Evolutionary conservation across 1,140 invertebrate genomes (phyloP), one percentile per base, ranked within the genome.

Genomic region (Venustaconcha ellipsiformis): DNA sequence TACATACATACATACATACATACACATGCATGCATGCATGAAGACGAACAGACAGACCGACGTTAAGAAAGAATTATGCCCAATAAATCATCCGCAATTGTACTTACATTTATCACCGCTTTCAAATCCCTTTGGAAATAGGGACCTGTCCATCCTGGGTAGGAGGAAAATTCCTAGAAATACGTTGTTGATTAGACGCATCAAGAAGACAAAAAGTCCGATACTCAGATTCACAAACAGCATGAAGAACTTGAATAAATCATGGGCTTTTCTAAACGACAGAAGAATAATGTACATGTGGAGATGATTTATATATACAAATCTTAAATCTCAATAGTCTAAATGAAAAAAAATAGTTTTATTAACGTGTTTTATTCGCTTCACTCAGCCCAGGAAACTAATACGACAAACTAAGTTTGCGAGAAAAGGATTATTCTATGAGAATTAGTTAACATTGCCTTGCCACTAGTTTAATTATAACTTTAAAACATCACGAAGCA

Each of bases 171-270:
- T 58, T 4, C 81, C 81, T 5, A 82, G 66, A 57, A 80, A 63
- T 15, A 69, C 64, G 37, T 74, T 74, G 55, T 74, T 48, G 18
- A 69, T 11, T 18, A 76, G 77, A 23, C 81, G 23, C 37, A 64
- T 72, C 59, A 81, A 26, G 57, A 71, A 79, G 1, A 75, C 65
- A 23, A 72, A 57, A n/a, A 83, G 11, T 17, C 80, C 79, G 4
- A 83, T 76, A 67, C 73, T 68, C 67, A 80, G 72, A 60, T 80
- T 81, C 14, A 74, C 67, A 68, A 80, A 83, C 57, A 83, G 30
- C 59, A 79, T 67, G 14, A 74, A 77, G 58, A 78, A 81, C 67
- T 69, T 74, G 37, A 83, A 59, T n/a, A 78, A 20, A 57, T 81
- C 77, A 62, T 70, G 81, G 15, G 78, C 20, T 4, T 66, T 77